phyloP scores from a whole-genome alignment of 2,797 vertebrate genomes.

The Rhinatrema bivittatum region DNA sequence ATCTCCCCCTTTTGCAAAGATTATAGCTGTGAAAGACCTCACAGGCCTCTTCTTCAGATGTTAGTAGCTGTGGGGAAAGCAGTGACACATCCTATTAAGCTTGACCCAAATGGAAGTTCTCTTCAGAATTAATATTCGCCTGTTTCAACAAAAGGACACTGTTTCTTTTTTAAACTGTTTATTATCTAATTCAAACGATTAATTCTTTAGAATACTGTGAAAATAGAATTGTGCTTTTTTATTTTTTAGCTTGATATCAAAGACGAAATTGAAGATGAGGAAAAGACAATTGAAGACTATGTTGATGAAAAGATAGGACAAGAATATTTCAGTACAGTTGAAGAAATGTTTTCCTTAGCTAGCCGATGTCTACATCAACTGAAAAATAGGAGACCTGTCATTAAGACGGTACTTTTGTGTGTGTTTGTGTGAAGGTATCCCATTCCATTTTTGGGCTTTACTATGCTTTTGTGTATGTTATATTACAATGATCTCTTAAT shows the following conservation, averaged over 20 bases:
- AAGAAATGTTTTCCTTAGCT: slow-evolving; percentile 72
- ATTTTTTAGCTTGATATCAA: slow-evolving; percentile 73
- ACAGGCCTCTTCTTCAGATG: too few species aligned
- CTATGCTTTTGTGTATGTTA: not conserved
- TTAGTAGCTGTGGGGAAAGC: too few species aligned
- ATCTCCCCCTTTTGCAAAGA: too few species aligned
- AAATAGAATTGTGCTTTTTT: too few species aligned
- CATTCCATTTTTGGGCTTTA: not conserved
- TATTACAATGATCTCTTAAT: not conserved
- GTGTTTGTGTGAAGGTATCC: not conserved
- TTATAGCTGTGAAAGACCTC: too few species aligned
- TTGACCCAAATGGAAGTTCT: too few species aligned
- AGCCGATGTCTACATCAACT: slow-evolving; percentile 75
- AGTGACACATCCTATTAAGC: too few species aligned
- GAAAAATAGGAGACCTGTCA: slow-evolving; percentile 75
- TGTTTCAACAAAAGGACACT: too few species aligned
- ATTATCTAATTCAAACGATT: too few species aligned
- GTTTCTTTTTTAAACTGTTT: not conserved
- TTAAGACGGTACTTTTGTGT: slow-evolving; percentile 69
- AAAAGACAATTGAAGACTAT: slow-evolving; percentile 75
- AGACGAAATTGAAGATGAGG: slow-evolving; percentile 90
- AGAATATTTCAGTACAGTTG: slow-evolving; percentile 53
- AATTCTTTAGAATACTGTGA: too few species aligned
- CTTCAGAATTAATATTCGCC: too few species aligned
- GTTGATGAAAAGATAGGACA: slow-evolving; percentile 77